Evolutionary conservation across 2,113 vertebrate genomes (phyloP).

Genomic region (Thermophis baileyi): DNA sequence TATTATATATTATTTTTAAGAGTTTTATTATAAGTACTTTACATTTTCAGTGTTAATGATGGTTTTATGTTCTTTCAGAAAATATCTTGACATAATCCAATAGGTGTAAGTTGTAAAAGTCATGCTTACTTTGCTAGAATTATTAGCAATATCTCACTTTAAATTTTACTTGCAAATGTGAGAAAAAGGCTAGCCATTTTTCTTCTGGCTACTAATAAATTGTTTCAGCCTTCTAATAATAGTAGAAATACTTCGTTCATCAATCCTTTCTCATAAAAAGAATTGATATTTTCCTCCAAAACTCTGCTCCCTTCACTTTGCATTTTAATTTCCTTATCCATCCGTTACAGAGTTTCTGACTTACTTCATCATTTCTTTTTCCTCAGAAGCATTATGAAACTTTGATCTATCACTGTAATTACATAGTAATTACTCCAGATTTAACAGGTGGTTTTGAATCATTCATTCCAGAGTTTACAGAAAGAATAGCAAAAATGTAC

Average conservation of each 20-base stretch:
- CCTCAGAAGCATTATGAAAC: constrained; percentile 9
- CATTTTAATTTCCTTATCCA: constrained; percentile 28
- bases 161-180: constrained; percentile 20
- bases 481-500: background rate
- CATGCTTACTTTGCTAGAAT: constrained; percentile 2
- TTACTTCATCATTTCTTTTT: constrained; percentile 7
- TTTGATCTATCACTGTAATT: constrained; percentile 21
- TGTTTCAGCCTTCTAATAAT: constrained; percentile 7
- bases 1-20: background rate
- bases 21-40: background rate
- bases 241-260: background rate
- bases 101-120: background rate
- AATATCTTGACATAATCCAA: background rate
- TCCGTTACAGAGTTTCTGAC: background rate
- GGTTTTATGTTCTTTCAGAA: background rate
- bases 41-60: background rate
- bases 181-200: constrained; percentile 19
- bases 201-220: constrained; percentile 20
- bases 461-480: background rate
- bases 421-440: constrained; percentile 1
- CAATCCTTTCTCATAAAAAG: background rate
- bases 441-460: background rate
- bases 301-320: constrained; percentile 2
- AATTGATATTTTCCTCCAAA: constrained; percentile 20
- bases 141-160: constrained; percentile 12